Percentiles rank a stretch among this genome's conserved stretches.
Conservation (phyloP, 2,888 invertebrate species). For the Volucella inanis region DNA sequence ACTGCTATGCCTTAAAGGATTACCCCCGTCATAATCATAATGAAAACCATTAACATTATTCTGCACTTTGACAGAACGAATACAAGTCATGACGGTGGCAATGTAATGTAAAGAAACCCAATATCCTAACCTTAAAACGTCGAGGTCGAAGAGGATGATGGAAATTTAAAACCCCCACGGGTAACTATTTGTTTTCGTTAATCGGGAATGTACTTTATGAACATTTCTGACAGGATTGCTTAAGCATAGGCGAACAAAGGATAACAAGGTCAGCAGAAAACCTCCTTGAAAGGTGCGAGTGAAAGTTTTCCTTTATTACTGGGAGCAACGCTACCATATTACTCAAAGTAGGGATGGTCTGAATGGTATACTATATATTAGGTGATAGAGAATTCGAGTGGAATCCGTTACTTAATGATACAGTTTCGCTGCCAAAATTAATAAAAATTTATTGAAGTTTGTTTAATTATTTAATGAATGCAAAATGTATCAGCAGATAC, state of each 20-base stretch:
- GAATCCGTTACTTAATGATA: too few relatives aligned
- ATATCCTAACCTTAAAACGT: constrained; percentile 4
- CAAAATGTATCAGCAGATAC: too few relatives aligned
- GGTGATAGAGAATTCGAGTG: too few relatives aligned
- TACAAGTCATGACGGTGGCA: constrained; percentile 27
- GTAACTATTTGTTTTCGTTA: constrained; percentile 51
- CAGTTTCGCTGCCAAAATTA: too few relatives aligned
- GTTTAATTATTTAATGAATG: too few relatives aligned
- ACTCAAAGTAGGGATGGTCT: too few relatives aligned
- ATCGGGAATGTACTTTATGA: constrained; percentile 15
- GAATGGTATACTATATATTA: too few relatives aligned
- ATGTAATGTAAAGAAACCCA: constrained; percentile 17
- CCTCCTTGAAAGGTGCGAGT: not conserved
- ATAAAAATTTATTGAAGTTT: too few relatives aligned
- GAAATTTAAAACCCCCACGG: constrained; percentile 53
- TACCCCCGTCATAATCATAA: constrained; percentile 53
- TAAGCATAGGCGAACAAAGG: constrained; percentile 12
- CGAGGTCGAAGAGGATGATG: constrained; percentile 8
- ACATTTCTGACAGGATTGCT: constrained; percentile 7
- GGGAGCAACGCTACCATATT: too few relatives aligned
- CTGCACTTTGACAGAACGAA: constrained; percentile 62
- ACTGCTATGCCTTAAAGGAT: constrained; percentile 35
- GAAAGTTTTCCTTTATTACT: too few relatives aligned
- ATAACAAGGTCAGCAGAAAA: constrained; percentile 7
- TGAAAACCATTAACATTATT: constrained; percentile 72